phyloP scores from a whole-genome alignment of 2,797 vertebrate species.

The Eulemur mongoz region DNA sequence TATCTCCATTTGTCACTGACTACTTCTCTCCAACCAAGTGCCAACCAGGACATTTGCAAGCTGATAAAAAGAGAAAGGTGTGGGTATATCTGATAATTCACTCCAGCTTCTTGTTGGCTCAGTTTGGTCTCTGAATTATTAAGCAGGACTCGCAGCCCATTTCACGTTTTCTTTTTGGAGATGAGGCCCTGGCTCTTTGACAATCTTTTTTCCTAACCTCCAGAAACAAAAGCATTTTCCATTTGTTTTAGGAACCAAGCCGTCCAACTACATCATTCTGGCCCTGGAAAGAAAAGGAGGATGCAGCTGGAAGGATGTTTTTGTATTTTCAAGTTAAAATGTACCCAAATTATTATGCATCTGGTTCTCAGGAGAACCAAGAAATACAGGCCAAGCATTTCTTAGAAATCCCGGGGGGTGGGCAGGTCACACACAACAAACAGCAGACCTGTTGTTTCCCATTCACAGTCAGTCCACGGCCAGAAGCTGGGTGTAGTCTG shows the following conservation, averaged over 20 bases:
- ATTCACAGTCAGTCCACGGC: neutral
- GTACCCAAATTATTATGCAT: neutral
- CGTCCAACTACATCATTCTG: neutral
- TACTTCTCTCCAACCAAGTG: neutral
- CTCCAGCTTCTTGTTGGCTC: slow-evolving; percentile 32
- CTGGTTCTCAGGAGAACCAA: slow-evolving; percentile 37
- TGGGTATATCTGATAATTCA: slow-evolving; percentile 41
- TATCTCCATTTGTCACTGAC: neutral
- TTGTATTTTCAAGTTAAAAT: slow-evolving; percentile 50
- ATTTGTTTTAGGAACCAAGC: slow-evolving; percentile 31
- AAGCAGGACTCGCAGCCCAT: slow-evolving; percentile 35
- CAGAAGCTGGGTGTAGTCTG: neutral
- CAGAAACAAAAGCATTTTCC: slow-evolving; percentile 58
- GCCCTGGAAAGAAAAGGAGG: slow-evolving; percentile 30
- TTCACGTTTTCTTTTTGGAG: slow-evolving; percentile 58
- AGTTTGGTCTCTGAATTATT: slow-evolving; percentile 68
- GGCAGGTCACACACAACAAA: neutral
- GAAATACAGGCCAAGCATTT: slow-evolving; percentile 37
- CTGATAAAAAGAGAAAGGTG: slow-evolving; percentile 48
- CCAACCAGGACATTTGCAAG: slow-evolving; percentile 30
- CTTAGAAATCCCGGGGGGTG: slow-evolving; percentile 22
- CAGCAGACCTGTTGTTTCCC: neutral
- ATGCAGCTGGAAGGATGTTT: slow-evolving; percentile 70
- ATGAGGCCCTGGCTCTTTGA: slow-evolving; percentile 31
- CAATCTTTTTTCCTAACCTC: neutral